A percentile compares a stretch with the other conserved stretches of the same genome.
Conservation (phyloP, 2,888 invertebrate genomes). For the Synergus laeviventris region DNA sequence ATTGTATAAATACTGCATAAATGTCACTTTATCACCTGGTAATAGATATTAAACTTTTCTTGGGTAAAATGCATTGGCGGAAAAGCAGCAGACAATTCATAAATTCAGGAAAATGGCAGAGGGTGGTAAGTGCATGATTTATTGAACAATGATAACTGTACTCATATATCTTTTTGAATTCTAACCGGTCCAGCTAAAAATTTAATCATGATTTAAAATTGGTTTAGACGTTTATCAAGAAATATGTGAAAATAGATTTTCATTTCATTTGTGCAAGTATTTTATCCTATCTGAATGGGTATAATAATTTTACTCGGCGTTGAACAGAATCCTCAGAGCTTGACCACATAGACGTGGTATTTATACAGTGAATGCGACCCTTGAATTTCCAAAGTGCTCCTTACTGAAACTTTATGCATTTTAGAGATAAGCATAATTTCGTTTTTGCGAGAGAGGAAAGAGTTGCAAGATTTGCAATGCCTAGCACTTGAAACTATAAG, state of each 20-base stretch:
- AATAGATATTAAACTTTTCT: slow-evolving; percentile 21
- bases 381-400: not conserved
- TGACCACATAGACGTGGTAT: not conserved
- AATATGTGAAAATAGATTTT: not conserved
- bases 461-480: not conserved
- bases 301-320: not conserved
- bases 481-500: not conserved
- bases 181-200: not conserved
- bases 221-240: not conserved
- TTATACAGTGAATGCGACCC: not conserved
- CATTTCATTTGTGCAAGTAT: not conserved
- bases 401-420: not conserved
- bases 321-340: not conserved
- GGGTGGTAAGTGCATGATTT: slow-evolving; percentile 15
- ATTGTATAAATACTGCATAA: not conserved
- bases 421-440: not conserved
- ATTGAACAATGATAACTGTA: not conserved
- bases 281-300: not conserved
- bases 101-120: slow-evolving; percentile 21
- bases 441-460: not conserved
- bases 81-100: slow-evolving; percentile 13
- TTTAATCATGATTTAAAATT: slow-evolving; percentile 1
- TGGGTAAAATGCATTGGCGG: not conserved
- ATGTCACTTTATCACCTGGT: not conserved
- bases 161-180: not conserved